These are phyloP conservation scores for Homarus gammarus DNA, from an alignment of 2,888 invertebrate genomes.

Conservation along the genomic window DNA sequence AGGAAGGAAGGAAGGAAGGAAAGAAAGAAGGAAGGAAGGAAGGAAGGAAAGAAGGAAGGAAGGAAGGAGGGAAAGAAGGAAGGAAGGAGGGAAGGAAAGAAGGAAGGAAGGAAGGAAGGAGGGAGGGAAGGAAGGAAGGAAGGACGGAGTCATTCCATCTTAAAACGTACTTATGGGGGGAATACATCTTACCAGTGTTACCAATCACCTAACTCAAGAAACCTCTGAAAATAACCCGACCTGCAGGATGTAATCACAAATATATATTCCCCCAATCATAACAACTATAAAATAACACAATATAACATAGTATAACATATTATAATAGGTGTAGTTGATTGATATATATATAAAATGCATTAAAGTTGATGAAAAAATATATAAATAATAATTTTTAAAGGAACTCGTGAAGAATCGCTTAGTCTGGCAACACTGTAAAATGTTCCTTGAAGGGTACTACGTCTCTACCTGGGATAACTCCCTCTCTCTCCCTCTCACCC, in stretches of 20 bases:
- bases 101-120: background rate
- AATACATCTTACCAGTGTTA: too few relatives aligned
- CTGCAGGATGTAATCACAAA: too few relatives aligned
- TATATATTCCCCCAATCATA: too few relatives aligned
- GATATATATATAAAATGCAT: background rate
- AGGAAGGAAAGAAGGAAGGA: background rate
- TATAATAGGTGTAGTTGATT: too few relatives aligned
- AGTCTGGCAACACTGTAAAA: slow-evolving; percentile 9
- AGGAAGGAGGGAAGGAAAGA: background rate
- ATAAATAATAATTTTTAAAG: background rate
- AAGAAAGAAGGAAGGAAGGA: background rate
- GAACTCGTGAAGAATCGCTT: too few relatives aligned
- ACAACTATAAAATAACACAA: too few relatives aligned
- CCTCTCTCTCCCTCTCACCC: background rate
- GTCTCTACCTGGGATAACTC: slow-evolving; percentile 33
- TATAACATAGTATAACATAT: too few relatives aligned
- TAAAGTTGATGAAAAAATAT: background rate
- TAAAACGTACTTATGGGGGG: too few relatives aligned
- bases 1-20: background rate
- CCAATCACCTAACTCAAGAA: too few relatives aligned
- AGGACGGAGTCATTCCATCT: background rate
- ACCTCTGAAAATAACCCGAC: too few relatives aligned
- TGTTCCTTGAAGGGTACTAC: slow-evolving; percentile 23
- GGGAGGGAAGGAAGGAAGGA: background rate
- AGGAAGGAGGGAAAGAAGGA: background rate